Conservation (phyloP, 2,797 vertebrate genomes). For the Fistularia commersonii region DNA sequence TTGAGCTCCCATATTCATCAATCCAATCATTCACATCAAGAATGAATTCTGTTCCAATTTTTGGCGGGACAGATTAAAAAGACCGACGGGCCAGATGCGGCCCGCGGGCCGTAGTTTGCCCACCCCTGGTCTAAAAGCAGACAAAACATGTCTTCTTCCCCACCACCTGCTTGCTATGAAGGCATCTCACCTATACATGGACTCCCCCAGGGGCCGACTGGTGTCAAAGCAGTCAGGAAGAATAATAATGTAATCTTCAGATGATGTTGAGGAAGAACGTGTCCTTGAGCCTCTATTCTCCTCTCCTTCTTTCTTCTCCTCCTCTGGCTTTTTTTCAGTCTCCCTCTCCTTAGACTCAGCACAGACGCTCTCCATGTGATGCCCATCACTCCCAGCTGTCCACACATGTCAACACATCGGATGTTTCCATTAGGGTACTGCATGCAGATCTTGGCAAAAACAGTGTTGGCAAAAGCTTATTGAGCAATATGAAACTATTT, state of each 20-base stretch:
- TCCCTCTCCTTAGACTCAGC: constrained; percentile 40
- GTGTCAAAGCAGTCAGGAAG: constrained; percentile 97
- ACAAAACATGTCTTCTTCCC: no score
- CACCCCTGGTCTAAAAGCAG: no score
- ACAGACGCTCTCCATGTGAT: constrained; percentile 42
- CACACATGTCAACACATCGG: neutral
- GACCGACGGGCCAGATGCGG: no score
- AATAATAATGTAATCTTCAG: constrained; percentile 93
- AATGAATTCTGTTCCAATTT: no score
- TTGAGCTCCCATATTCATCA: no score
- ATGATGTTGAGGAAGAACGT: constrained; percentile 85
- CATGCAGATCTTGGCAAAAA: no score
- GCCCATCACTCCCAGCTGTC: constrained; percentile 33
- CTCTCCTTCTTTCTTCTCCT: constrained; percentile 30
- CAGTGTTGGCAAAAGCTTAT: no score
- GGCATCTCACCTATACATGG: constrained; percentile 78
- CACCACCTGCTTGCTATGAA: neutral
- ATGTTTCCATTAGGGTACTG: no score
- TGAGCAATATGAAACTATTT: no score
- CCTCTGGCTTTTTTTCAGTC: constrained; percentile 17
- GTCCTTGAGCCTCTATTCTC: constrained; percentile 77
- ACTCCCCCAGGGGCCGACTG: constrained; percentile 88
- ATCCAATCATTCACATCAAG: no score
- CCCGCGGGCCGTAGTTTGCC: no score
- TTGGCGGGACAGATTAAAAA: no score